phyloP scores from a whole-genome alignment of 2,113 vertebrate species.

The Cebidichthys violaceus region DNA sequence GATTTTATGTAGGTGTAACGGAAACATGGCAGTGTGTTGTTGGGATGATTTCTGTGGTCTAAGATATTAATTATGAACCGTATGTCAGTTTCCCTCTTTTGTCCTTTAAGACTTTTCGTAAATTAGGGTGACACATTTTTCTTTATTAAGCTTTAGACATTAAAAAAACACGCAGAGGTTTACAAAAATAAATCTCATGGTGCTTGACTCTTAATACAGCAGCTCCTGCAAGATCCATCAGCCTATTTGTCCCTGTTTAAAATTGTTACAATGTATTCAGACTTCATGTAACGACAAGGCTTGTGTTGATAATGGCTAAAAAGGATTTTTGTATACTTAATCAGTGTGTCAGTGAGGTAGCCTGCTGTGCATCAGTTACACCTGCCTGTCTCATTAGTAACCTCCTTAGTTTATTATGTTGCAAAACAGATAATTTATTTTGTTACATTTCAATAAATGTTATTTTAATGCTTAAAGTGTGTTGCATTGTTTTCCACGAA shows the following conservation, averaged over 20 bases:
- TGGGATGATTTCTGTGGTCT: slow-evolving; percentile 44
- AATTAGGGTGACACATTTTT: background rate
- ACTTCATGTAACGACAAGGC: slow-evolving; percentile 6
- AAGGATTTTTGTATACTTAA: slow-evolving; percentile 31
- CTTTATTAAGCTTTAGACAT: slow-evolving; percentile 11
- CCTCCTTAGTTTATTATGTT: slow-evolving; percentile 85
- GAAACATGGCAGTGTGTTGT: slow-evolving; percentile 29
- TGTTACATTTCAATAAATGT: slow-evolving; percentile 96
- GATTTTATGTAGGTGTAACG: slow-evolving; percentile 22
- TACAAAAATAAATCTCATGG: slow-evolving; percentile 25
- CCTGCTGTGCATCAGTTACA: slow-evolving; percentile 61
- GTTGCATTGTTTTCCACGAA: slow-evolving; percentile 37
- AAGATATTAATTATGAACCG: slow-evolving; percentile 26
- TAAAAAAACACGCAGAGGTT: slow-evolving; percentile 21
- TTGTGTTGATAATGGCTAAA: slow-evolving; percentile 25
- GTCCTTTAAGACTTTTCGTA: background rate
- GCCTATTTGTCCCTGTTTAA: background rate
- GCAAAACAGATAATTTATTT: slow-evolving; percentile 97
- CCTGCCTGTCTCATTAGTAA: slow-evolving; percentile 64
- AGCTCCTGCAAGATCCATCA: slow-evolving; percentile 1
- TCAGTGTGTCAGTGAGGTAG: slow-evolving; percentile 53
- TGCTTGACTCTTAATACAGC: slow-evolving; percentile 54
- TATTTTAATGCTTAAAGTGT: slow-evolving; percentile 90
- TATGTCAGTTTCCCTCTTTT: background rate
- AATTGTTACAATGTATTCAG: slow-evolving; percentile 29